Evolutionary conservation across 2,113 vertebrate genomes (phyloP), one percentile per base, ranked within the genome.

Genomic region (Engraulis encrasicolus): DNA sequence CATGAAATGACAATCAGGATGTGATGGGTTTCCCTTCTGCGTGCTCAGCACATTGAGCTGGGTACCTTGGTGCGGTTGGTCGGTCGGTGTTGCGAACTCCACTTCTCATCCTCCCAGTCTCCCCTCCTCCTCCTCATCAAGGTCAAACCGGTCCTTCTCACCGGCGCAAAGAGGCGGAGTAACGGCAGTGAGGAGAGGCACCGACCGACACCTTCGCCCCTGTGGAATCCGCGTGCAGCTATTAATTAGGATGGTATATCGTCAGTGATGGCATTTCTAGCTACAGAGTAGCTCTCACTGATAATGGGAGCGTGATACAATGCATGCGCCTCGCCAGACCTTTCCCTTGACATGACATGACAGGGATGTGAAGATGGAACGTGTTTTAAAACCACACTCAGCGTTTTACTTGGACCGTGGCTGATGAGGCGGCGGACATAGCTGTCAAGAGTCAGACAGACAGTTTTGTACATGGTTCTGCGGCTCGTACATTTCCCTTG

Each of bases 81-180:
- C 66, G 66, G 27, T 34, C 27, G 27, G 66, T 74, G 66, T 15
- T 36, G 61, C 61, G 27, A 71, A 7, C 36, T 74, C 27, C 20
- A 18, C 49, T 31, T 71, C 54, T 27, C 50, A n/a, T n/a, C n/a
- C 49, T 40, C 83, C 7, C 78, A 23, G 6, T 19, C 77, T 58
- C 31, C 37, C 45, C 50, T 82, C 81, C 78, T 85, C 79, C 36
- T 82, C 50, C 80, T 82, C 83, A 61, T 85, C 89, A 90, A 91
- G 86, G 86, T 91, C 90, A 90, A 83, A 86, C 66, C 52, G 83
- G 78, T 85, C 86, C 78, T 80, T 79, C 78, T 52, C 82, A 45
- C 50, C 31, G 31, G 23, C 52, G 66, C 19, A 50, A 74, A 74
- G 66, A 74, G 66, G 66, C 66, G 66, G 66, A 74, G 66, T 74